phyloP scores from a whole-genome alignment of 2,797 vertebrate genomes.

The Squalus acanthias region DNA sequence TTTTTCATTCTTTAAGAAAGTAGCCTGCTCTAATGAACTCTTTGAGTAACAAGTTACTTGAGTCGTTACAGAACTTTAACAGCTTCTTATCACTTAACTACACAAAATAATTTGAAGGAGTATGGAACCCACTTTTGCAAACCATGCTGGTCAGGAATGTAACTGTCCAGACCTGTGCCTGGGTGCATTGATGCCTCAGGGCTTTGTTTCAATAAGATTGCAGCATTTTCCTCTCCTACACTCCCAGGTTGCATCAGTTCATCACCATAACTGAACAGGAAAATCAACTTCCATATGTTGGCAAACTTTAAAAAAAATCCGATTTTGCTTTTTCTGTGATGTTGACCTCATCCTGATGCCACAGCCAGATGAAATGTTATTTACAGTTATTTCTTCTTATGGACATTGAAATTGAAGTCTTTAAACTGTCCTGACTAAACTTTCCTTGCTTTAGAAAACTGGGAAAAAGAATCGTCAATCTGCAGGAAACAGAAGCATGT shows the following conservation, averaged over 20 bases:
- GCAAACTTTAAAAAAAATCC: not conserved
- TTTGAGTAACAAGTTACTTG: not conserved
- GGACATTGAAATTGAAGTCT: not conserved
- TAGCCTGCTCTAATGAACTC: not conserved
- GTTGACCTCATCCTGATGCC: not conserved
- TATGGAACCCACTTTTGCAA: not conserved
- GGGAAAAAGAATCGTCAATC: conserved; percentile 50
- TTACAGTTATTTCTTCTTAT: not conserved
- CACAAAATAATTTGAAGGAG: not conserved
- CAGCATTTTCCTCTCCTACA: not conserved
- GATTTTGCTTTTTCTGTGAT: not conserved
- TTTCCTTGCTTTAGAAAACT: conserved; percentile 7
- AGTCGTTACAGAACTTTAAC: not conserved
- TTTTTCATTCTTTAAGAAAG: not conserved
- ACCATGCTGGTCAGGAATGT: not conserved
- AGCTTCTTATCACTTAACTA: not conserved
- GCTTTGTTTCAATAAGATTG: not conserved
- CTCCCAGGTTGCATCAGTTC: not conserved
- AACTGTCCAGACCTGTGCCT: not conserved
- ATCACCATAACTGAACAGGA: not conserved
- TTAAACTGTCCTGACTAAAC: not conserved
- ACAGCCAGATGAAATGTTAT: not conserved
- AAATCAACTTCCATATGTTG: not conserved
- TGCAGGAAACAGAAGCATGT: conserved; percentile 78
- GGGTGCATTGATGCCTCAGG: not conserved